phyloP scores from a whole-genome alignment of 64 coral and sea anemone species.

The Stichodactyla mertensii region DNA sequence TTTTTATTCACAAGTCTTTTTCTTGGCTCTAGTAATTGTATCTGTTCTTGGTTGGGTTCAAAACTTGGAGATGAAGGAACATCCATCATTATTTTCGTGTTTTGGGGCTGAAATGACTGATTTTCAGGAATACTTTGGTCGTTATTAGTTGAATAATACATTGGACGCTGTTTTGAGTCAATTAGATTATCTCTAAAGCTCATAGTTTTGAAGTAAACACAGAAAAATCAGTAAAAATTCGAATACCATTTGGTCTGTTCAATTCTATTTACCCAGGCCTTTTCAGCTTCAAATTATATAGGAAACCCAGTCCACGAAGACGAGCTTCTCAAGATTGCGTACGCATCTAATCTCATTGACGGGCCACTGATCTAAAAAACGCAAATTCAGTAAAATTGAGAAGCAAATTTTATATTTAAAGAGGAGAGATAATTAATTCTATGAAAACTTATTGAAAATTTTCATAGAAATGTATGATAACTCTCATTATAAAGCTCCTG shows the following conservation, averaged over 20 bases:
- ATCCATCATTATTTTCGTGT: not conserved
- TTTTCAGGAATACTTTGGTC: not conserved
- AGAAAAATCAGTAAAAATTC: too few species aligned
- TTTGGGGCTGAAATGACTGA: not conserved
- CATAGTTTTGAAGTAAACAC: not conserved
- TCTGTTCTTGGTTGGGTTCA: not conserved
- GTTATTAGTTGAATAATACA: not conserved
- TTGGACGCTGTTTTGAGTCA: not conserved
- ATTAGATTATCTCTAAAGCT: not conserved
- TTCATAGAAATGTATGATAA: too few species aligned
- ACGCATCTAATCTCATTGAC: too few species aligned
- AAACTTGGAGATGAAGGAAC: slow-evolving; percentile 9
- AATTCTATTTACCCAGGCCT: not conserved
- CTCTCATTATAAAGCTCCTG: too few species aligned
- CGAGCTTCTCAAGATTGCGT: too few species aligned
- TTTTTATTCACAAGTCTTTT: slow-evolving; percentile 69
- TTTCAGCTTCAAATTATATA: not conserved
- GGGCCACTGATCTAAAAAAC: too few species aligned
- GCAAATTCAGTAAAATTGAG: too few species aligned
- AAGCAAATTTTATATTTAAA: too few species aligned
- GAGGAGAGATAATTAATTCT: too few species aligned
- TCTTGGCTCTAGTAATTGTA: not conserved
- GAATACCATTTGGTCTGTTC: not conserved
- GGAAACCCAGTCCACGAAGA: not conserved
- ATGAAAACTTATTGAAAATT: too few species aligned